Evolutionary conservation across 1,140 invertebrate genomes (phyloP), one percentile per base, ranked within the genome.

Genomic region (Drosophila gunungcola): DNA sequence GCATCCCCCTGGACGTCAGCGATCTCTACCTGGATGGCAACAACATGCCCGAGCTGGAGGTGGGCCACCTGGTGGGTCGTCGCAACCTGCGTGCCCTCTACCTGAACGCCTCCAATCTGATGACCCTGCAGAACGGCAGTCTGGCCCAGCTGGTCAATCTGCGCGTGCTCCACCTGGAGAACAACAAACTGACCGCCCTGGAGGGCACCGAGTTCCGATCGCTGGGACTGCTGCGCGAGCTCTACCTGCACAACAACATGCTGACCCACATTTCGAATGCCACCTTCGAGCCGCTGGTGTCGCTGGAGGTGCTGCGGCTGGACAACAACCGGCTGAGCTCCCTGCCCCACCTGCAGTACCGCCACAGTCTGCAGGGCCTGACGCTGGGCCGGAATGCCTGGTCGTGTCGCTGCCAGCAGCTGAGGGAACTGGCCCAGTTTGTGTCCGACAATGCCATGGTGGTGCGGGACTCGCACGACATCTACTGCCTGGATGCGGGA

Each of bases 1-100:
- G 95, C 41, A 95, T 98, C 78, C 97, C 97, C 1, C 96, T 97
- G 95, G 97, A 97, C 91, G 96, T 96, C 1, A 98, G 97, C n/a
- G 96, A 97, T 91, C 94, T 98, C 11, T 98, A 97, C 92, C 92
- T 98, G 65, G 97, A 98, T 92, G 97, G 97, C 42, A 97, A 97
- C 90, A 95, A 97, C 88, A 95, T 98, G 70, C 95, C 94, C 48
- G 95, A 96, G 83, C 90, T 98, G 49, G 95, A 97, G 76, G 96
- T 96, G 86, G 95, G 97, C 85, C 95, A 96, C 56, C 97, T 98
- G 88, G 96, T 97, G 89, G 96, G 96, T 1, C 94, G 97, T 21
- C 97, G 97, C 91, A 97, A 96, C 90, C 95, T 98, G 94, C 93
- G 95, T 32, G 94, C 96, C 36, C 93, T 98, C 7, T 98, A 95